phyloP scores from a whole-genome alignment of 2,797 vertebrate genomes.

The Girardinus metallicus region DNA sequence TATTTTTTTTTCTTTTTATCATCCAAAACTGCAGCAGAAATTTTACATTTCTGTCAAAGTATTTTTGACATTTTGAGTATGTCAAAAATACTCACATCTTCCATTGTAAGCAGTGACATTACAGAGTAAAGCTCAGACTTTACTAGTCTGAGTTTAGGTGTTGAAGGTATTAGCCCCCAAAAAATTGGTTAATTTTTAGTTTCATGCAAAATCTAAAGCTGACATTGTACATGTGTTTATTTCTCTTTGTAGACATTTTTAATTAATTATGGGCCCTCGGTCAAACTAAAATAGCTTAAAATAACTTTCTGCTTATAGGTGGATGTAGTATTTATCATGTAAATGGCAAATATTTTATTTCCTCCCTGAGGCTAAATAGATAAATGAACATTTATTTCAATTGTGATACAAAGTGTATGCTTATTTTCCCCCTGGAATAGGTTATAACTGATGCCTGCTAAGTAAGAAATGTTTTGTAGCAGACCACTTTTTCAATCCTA shows the following conservation, averaged over 20 bases:
- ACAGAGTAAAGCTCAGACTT: neutral
- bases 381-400: neutral
- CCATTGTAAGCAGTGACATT: neutral
- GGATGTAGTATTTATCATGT: neutral
- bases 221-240: neutral
- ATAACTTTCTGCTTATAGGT: neutral
- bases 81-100: neutral
- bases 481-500: neutral
- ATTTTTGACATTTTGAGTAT: neutral
- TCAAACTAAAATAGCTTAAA: neutral
- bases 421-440: neutral
- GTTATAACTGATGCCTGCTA: neutral
- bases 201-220: neutral
- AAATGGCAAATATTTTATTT: neutral
- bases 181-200: neutral
- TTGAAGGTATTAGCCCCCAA: neutral
- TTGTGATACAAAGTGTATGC: neutral
- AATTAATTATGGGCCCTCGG: neutral
- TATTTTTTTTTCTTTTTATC: neutral
- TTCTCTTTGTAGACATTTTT: neutral
- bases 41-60: neutral
- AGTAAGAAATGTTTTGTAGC: neutral
- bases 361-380: neutral
- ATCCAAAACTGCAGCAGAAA: neutral
- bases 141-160: neutral